phyloP scores from a whole-genome alignment of 2,113 vertebrate genomes.

The Raphicerus campestris region DNA sequence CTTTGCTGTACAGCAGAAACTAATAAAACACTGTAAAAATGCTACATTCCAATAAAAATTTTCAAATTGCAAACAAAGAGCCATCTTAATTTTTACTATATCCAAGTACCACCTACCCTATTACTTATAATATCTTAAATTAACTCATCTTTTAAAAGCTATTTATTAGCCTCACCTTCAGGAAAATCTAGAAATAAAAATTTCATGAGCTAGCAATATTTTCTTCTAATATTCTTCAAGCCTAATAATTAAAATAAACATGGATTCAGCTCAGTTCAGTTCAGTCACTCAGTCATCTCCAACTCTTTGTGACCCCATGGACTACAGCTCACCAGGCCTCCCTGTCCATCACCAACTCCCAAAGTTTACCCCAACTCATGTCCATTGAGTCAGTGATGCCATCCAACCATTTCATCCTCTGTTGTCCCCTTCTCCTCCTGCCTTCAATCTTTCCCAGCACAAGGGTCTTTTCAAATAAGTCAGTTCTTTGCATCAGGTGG shows the following conservation, averaged over 20 bases:
- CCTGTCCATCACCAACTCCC: not conserved
- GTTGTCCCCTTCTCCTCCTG: not conserved
- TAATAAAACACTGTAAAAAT: not conserved
- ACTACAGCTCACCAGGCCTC: not conserved
- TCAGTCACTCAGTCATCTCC: not conserved
- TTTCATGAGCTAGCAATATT: not conserved
- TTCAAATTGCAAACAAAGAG: not conserved
- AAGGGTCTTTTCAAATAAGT: not conserved
- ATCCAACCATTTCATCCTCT: not conserved
- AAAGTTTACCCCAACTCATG: not conserved
- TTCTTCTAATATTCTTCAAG: conserved; percentile 23
- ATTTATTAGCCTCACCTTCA: not conserved
- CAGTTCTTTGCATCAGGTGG: not conserved
- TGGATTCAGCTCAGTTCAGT: not conserved
- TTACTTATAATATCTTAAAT: not conserved
- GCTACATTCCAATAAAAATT: not conserved
- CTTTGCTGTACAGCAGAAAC: not conserved
- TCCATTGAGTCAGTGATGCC: not conserved
- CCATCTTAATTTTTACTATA: not conserved
- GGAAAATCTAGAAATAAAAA: not conserved
- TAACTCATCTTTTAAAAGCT: not conserved
- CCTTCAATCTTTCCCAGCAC: not conserved
- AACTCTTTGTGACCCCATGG: not conserved
- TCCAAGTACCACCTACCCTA: not conserved
- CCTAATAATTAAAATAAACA: not conserved